Conservation (phyloP, 2,888 invertebrate species). For the Bimastos eiseni region DNA sequence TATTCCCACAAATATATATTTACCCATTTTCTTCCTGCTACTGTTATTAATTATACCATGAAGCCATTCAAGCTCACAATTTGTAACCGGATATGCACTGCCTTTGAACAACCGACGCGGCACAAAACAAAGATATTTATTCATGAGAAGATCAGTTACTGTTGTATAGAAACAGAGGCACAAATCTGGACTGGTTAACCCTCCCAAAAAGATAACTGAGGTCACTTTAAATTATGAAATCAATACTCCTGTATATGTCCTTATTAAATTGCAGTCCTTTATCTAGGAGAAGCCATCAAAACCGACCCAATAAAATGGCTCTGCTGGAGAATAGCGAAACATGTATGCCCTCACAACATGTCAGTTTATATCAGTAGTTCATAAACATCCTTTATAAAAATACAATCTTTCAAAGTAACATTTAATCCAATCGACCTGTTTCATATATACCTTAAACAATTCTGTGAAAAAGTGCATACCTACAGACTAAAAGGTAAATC, state of each 20-base stretch:
- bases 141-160: neutral
- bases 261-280: neutral
- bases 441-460: neutral
- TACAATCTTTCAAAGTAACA: neutral
- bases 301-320: neutral
- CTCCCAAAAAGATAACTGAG: neutral
- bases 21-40: slow-evolving; percentile 2
- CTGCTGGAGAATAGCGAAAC: neutral
- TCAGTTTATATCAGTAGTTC: neutral
- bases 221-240: neutral
- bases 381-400: neutral
- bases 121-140: neutral
- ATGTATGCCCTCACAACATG: neutral
- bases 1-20: neutral
- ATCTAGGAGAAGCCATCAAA: neutral
- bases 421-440: neutral
- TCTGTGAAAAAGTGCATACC: neutral
- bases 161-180: neutral
- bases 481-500: neutral
- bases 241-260: no score
- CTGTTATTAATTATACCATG: neutral
- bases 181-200: neutral
- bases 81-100: neutral
- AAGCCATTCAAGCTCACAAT: neutral
- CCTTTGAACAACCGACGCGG: neutral